These are phyloP conservation scores for Pachypanchax playfairii DNA, from an alignment of 2,113 vertebrate genomes.

Conservation along the genomic window DNA sequence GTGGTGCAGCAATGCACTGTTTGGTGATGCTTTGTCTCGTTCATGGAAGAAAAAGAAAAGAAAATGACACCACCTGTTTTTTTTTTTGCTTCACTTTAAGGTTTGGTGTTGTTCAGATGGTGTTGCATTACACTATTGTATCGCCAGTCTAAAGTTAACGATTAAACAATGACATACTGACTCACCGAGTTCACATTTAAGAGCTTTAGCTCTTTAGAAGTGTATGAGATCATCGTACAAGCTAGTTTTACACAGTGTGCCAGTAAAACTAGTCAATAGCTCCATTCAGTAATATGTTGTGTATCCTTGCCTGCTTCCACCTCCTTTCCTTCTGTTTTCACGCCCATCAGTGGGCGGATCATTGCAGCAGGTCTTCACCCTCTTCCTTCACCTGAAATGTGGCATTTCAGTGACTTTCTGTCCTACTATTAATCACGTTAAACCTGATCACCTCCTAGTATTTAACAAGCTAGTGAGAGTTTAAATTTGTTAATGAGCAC, in stretches of 20 bases:
- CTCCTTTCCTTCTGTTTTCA: conserved; percentile 27
- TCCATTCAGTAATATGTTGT: conserved; percentile 13
- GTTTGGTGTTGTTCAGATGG: conserved; percentile 2
- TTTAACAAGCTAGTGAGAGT: too few relatives aligned
- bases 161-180: conserved; percentile 20
- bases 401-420: not conserved
- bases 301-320: conserved; percentile 32
- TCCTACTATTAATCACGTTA: not conserved
- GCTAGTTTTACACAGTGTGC: conserved; percentile 21
- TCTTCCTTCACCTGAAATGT: conserved; percentile 7
- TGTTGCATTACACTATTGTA: conserved; percentile 38
- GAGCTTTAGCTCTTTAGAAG: conserved; percentile 19
- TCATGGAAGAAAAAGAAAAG: conserved; percentile 31
- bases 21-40: conserved; percentile 9
- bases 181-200: conserved; percentile 20
- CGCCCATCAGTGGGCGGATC: conserved; percentile 28
- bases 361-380: conserved; percentile 38
- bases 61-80: conserved; percentile 22
- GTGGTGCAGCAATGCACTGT: not conserved
- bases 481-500: too few relatives aligned
- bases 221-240: not conserved
- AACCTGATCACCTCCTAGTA: too few relatives aligned
- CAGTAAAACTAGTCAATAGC: conserved; percentile 24
- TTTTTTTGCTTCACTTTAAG: conserved; percentile 9
- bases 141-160: conserved; percentile 25